Evolutionary conservation across 2,888 invertebrate species (phyloP).

Genomic region (Sipha maydis): DNA sequence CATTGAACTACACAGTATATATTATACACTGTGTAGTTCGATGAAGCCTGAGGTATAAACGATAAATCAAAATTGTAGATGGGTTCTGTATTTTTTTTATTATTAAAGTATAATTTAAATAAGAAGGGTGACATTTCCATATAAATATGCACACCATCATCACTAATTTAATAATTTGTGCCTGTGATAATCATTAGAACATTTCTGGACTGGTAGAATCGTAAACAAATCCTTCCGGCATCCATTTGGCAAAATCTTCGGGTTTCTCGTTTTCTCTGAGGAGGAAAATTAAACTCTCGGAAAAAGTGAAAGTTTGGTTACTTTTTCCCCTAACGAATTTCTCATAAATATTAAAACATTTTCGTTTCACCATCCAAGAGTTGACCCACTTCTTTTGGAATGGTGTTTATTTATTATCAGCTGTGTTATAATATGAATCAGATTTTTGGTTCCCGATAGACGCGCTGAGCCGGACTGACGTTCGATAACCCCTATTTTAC

Average conservation of each 20-base stretch:
- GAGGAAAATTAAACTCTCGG: neutral
- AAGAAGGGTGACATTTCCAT: neutral
- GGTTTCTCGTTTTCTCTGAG: neutral
- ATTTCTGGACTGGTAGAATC: neutral
- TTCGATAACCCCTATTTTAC: conserved; percentile 25
- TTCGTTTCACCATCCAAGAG: conserved; percentile 6
- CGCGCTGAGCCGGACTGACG: neutral
- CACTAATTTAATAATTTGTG: neutral
- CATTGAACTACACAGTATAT: no score
- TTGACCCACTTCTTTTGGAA: conserved; percentile 21
- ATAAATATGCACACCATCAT: neutral
- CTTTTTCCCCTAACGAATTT: neutral
- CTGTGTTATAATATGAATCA: conserved; percentile 14
- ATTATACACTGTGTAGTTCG: neutral
- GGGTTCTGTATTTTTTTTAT: conserved; percentile 6
- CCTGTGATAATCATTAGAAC: neutral
- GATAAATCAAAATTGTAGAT: conserved; percentile 44
- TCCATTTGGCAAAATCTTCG: conserved; percentile 29
- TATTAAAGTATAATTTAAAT: conserved; percentile 13
- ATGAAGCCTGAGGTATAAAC: conserved; percentile 33
- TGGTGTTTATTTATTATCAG: conserved; percentile 34
- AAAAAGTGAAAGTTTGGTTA: conserved; percentile 5
- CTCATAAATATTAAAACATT: conserved; percentile 48
- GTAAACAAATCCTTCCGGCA: conserved; percentile 21
- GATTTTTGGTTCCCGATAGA: conserved; percentile 22